These are phyloP conservation scores for Nicator chloris DNA, from an alignment of 2,113 vertebrate species.

Conservation along the genomic window DNA sequence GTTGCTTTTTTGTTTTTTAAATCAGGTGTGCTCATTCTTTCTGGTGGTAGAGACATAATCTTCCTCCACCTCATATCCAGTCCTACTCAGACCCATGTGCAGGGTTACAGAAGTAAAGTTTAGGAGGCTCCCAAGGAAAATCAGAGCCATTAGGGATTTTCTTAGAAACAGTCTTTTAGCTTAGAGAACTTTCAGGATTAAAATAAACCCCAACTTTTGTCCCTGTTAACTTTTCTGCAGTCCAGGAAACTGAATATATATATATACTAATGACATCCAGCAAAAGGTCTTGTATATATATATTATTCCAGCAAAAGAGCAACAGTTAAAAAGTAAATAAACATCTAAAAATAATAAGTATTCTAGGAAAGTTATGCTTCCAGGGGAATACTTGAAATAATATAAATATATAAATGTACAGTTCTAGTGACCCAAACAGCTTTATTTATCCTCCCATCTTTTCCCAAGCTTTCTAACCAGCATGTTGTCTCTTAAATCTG, in stretches of 20 bases:
- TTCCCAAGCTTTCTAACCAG: background rate
- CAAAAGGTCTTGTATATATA: background rate
- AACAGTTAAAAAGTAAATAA: background rate
- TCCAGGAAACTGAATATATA: background rate
- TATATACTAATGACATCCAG: background rate
- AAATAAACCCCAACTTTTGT: background rate
- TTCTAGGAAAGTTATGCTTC: constrained; percentile 7
- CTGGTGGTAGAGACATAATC: background rate
- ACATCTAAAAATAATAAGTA: background rate
- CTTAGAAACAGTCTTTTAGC: background rate
- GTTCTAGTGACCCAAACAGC: background rate
- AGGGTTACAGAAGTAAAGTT: background rate
- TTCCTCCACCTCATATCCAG: background rate
- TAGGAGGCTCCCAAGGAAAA: background rate
- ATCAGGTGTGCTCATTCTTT: background rate
- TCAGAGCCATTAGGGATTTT: background rate
- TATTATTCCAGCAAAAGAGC: background rate
- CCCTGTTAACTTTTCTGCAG: background rate
- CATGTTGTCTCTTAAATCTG: background rate
- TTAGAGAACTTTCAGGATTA: background rate
- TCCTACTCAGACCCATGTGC: background rate
- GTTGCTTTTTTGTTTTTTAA: background rate
- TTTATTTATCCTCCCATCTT: background rate
- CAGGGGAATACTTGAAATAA: background rate
- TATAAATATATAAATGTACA: background rate